A percentile compares a stretch with the other conserved stretches of the same genome.
These are phyloP conservation scores for Penaeus vannamei DNA, from an alignment of 1,140 invertebrate genomes.

Conservation along the genomic window DNA sequence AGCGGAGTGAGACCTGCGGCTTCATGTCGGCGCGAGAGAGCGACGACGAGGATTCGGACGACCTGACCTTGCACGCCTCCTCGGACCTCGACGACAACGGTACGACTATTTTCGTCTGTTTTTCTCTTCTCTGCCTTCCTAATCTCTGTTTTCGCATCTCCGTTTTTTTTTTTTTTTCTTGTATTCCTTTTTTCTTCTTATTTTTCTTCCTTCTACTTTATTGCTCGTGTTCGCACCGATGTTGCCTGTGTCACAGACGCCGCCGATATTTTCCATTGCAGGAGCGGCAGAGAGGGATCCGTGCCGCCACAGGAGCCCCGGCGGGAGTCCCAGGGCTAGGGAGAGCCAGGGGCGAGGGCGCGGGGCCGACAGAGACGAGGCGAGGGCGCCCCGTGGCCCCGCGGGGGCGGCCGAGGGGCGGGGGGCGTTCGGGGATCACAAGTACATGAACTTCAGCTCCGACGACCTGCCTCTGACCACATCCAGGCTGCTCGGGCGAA, in stretches of 20 bases:
- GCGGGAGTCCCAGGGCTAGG: background rate
- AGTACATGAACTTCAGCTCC: too few relatives aligned
- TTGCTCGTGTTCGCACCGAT: background rate
- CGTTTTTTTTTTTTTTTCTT: too few relatives aligned
- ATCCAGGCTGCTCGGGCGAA: background rate
- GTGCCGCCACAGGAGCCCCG: background rate
- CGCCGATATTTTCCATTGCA: background rate
- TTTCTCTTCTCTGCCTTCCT: too few relatives aligned
- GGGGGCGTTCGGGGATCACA: too few relatives aligned
- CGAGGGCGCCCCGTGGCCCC: background rate
- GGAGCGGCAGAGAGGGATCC: slow-evolving; percentile 5
- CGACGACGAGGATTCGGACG: slow-evolving; percentile 20
- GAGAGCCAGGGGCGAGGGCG: background rate
- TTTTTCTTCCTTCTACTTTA: too few relatives aligned
- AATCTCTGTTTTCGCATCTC: too few relatives aligned
- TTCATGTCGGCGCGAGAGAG: slow-evolving; percentile 20
- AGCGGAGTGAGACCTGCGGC: background rate
- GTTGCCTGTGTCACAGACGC: background rate
- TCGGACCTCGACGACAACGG: slow-evolving; percentile 10
- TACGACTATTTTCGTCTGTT: background rate
- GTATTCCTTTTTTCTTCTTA: too few relatives aligned
- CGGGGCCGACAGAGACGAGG: background rate
- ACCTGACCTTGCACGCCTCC: slow-evolving; percentile 6
- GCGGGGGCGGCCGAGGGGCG: too few relatives aligned
- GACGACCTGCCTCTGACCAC: too few relatives aligned